Evolutionary conservation across 2,113 vertebrate genomes (phyloP), one percentile per base, ranked within the genome.

Genomic region (Rhabdomys dilectus): DNA sequence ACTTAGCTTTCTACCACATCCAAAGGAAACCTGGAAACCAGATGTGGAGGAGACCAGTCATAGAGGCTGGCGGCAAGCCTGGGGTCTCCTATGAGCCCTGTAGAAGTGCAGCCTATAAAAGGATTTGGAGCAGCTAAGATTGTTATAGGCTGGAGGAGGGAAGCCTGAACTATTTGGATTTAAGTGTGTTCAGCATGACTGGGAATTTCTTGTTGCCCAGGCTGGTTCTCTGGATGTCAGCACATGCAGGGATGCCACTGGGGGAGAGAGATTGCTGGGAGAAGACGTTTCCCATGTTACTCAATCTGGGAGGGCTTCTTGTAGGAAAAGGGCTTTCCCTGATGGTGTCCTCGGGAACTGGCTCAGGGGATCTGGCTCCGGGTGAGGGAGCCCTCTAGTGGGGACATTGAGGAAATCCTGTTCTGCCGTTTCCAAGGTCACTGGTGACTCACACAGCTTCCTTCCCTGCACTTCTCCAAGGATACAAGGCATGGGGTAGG

Each of bases 341-440:
- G 6, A 0, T 3, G 39, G 16, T 10, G 5, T 48, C 45, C 1
- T 12, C 29, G 56, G 51, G 17, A 19, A 51, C n/a, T 42, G n/a
- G 21, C 22, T 78, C 31, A 53, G 77, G 77, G 48, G 29, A 36
- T 9, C 26, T 31, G 86, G 24, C 8, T 82, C 58, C 87, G 39
- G 94, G 45, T 31, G 13, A 84, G 93, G 53, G 85, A 48, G 95
- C 97, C 97, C 97, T 96, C 97, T 96, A 86, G 93, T 96, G 97
- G 96, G 39, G 53, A 24, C 19, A 42, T n/a, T 0, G 0, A 26
- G 19, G 77, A 24, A 82, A 10, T 81, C 2, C 21, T 0, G 12
- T 24, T 42, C 66, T 8, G 9, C 22, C 51, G 91, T 90, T 90
- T 68, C 39, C 39, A 34, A 95, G 91, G 60, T 11, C 5, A 3